These are phyloP conservation scores for Mixornis gularis DNA, from an alignment of 2,113 vertebrate genomes.

Conservation along the genomic window DNA sequence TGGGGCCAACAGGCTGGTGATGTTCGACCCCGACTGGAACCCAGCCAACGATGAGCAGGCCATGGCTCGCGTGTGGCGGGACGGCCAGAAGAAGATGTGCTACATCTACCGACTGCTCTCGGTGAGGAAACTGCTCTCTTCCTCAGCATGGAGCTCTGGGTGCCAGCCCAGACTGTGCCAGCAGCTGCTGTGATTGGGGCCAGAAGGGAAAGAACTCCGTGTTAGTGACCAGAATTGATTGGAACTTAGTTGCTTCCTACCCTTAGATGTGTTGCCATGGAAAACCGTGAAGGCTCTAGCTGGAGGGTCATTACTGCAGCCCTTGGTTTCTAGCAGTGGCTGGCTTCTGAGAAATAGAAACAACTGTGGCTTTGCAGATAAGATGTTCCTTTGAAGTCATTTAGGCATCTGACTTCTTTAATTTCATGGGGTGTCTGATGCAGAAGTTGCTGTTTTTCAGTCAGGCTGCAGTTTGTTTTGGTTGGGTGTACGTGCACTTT, in stretches of 20 bases:
- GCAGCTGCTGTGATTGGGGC: neutral
- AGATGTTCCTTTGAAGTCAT: conserved; percentile 6
- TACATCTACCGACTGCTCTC: conserved; percentile 94
- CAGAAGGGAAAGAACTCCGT: neutral
- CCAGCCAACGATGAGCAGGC: conserved; percentile 98
- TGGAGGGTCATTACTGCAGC: neutral
- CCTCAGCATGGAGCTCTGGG: neutral
- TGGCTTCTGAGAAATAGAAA: neutral
- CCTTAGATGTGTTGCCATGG: neutral
- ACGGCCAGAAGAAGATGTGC: conserved; percentile 95
- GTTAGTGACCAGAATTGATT: neutral
- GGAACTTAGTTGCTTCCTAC: neutral
- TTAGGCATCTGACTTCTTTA: neutral
- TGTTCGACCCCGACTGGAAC: conserved; percentile 99
- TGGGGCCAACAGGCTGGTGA: conserved; percentile 92
- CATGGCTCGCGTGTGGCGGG: conserved; percentile 95
- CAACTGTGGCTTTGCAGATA: neutral
- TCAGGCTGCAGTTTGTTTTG: neutral
- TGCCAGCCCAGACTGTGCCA: neutral
- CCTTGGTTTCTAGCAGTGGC: neutral
- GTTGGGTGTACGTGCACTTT: neutral
- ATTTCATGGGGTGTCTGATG: neutral
- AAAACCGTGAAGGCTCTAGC: neutral
- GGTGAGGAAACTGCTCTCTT: conserved; percentile 61
- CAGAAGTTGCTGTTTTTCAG: neutral